Percentiles rank a stretch among this genome's conserved stretches.
These are phyloP conservation scores for Stictocephala bisonia DNA, from an alignment of 2,888 invertebrate genomes.

Conservation along the genomic window DNA sequence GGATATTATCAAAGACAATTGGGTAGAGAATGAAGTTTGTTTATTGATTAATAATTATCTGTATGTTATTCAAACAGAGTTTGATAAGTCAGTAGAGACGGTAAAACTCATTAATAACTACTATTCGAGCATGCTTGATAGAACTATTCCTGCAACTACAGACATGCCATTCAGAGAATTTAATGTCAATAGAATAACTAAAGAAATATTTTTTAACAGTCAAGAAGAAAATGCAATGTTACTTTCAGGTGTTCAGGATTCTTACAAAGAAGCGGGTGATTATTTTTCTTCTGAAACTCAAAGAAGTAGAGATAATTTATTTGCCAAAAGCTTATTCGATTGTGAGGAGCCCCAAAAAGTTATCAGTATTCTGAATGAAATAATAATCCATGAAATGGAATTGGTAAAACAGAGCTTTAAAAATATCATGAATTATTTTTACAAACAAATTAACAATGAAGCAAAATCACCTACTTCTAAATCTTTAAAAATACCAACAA, in stretches of 20 bases:
- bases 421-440: not conserved
- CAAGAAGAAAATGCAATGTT: not conserved
- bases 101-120: slow-evolving; percentile 66
- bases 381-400: not conserved
- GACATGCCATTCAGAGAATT: not conserved
- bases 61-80: slow-evolving; percentile 71
- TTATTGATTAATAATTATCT: slow-evolving; percentile 70
- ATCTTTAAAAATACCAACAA: too few relatives aligned
- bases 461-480: not conserved
- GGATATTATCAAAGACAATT: slow-evolving; percentile 69
- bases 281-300: too few relatives aligned
- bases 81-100: slow-evolving; percentile 68
- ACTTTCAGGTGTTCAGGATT: too few relatives aligned
- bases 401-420: not conserved
- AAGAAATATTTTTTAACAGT: not conserved
- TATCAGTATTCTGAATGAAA: not conserved
- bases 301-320: not conserved
- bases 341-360: not conserved
- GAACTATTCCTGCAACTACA: slow-evolving; percentile 31
- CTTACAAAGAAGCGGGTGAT: too few relatives aligned
- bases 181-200: not conserved
- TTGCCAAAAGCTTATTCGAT: not conserved
- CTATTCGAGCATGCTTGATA: slow-evolving; percentile 62
- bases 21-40: slow-evolving; percentile 69
- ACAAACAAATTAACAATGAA: not conserved